These are phyloP conservation scores for Lithophane socia DNA, from an alignment of 2,888 invertebrate genomes.

Conservation along the genomic window DNA sequence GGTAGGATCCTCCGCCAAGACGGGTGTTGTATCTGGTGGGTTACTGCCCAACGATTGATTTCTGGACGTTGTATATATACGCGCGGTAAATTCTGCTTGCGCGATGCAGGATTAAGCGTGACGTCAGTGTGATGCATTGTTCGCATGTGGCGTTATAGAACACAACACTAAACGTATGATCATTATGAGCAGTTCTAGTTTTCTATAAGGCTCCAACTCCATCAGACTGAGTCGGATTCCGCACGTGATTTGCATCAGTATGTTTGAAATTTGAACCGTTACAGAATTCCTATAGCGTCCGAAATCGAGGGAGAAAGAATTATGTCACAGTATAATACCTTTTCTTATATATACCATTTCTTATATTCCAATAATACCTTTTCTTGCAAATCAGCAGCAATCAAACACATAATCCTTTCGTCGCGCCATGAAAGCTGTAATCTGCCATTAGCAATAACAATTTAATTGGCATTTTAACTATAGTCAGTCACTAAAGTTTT, in stretches of 20 bases:
- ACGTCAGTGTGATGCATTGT: too few relatives aligned
- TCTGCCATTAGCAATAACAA: constrained; percentile 45
- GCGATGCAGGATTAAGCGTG: too few relatives aligned
- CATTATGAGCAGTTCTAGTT: background rate
- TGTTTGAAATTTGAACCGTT: background rate
- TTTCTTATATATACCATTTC: too few relatives aligned
- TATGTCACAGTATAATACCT: background rate
- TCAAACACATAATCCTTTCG: constrained; percentile 30
- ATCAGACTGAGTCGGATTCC: background rate
- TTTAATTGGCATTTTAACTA: constrained; percentile 49
- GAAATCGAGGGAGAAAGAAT: background rate
- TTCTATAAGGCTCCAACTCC: background rate
- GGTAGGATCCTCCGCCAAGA: too few relatives aligned
- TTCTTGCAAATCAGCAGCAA: constrained; percentile 32
- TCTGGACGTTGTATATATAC: too few relatives aligned
- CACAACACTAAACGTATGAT: background rate
- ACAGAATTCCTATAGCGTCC: background rate
- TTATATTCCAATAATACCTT: background rate
- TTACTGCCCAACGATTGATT: too few relatives aligned
- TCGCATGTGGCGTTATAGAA: too few relatives aligned
- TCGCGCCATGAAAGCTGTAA: constrained; percentile 47
- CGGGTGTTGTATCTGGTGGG: too few relatives aligned
- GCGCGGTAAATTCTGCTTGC: too few relatives aligned
- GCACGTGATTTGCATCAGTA: background rate
- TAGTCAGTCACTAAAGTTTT: constrained; percentile 30